Conservation (phyloP, 2,888 invertebrate genomes). For the Nomada goodeniana region DNA sequence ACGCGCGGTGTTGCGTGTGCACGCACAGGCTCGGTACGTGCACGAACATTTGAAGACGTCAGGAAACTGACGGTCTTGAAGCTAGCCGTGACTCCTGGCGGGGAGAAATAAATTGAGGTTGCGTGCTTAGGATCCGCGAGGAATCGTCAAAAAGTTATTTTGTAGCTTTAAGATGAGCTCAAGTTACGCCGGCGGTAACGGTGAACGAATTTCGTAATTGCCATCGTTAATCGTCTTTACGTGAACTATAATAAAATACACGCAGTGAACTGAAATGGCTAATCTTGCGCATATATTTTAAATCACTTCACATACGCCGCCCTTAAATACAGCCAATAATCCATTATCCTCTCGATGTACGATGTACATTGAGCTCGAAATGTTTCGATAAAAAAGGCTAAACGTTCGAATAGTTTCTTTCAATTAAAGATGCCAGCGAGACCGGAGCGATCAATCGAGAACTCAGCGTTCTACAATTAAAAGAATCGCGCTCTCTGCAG, state of each 20-base stretch:
- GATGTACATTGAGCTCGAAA: too few species aligned
- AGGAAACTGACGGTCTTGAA: background rate
- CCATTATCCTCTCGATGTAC: too few species aligned
- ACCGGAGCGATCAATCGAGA: too few species aligned
- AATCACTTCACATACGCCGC: too few species aligned
- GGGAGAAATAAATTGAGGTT: background rate
- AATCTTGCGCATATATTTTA: too few species aligned
- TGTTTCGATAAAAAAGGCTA: too few species aligned
- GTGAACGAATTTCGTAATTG: background rate
- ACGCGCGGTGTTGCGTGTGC: constrained; percentile 39
- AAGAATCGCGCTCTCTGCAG: background rate
- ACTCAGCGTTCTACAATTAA: background rate
- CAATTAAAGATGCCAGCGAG: too few species aligned
- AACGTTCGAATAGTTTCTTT: too few species aligned
- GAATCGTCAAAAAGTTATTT: background rate
- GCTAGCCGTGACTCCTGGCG: constrained; percentile 2
- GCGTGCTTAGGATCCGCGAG: background rate
- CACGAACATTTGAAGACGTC: constrained; percentile 24
- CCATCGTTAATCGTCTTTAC: background rate
- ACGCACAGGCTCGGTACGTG: constrained; percentile 10
- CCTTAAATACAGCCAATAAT: too few species aligned
- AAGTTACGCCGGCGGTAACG: background rate
- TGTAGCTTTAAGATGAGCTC: background rate
- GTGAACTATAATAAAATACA: background rate
- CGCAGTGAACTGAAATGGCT: too few species aligned